These are phyloP conservation scores for Myripristis jacobus DNA, from an alignment of 2,797 vertebrate species.

Conservation along the genomic window DNA sequence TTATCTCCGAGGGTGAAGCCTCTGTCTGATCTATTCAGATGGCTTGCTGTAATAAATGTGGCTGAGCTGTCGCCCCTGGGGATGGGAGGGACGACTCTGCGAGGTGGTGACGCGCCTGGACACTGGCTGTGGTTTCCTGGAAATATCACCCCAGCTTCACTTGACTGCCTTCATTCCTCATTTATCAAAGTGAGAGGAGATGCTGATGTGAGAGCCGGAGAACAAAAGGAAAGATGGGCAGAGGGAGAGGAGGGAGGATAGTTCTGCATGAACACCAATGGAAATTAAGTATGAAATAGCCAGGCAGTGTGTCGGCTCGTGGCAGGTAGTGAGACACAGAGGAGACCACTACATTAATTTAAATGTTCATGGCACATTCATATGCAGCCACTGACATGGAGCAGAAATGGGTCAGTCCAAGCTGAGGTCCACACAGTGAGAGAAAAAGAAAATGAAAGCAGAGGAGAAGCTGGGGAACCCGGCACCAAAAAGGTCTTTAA, in stretches of 20 bases:
- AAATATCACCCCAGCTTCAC: constrained; percentile 13
- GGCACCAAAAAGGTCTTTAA: constrained; percentile 30
- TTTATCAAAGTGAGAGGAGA: constrained; percentile 19
- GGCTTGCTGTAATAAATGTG: not conserved
- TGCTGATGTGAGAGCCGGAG: not conserved
- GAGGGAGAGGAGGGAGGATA: constrained; percentile 2
- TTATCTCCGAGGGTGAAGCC: constrained; percentile 1
- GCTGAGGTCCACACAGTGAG: constrained; percentile 9
- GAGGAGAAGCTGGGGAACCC: constrained; percentile 3
- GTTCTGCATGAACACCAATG: constrained; percentile 28
- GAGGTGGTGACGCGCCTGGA: constrained; percentile 5
- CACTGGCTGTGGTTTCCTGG: constrained; percentile 4
- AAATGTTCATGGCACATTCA: constrained; percentile 24
- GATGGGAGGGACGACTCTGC: not conserved
- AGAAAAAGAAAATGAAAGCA: constrained; percentile 8
- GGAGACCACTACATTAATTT: constrained; percentile 12
- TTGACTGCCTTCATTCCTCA: constrained; percentile 6
- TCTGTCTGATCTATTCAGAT: not conserved
- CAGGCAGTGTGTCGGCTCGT: not conserved
- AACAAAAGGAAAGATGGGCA: not conserved
- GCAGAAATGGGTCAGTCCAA: constrained; percentile 15
- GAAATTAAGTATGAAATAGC: constrained; percentile 10
- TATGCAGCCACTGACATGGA: constrained; percentile 15
- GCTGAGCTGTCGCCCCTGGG: constrained; percentile 6
- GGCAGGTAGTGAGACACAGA: not conserved